Evolutionary conservation across 2,888 invertebrate species (phyloP).

Genomic region (Xanthorhoe designata): DNA sequence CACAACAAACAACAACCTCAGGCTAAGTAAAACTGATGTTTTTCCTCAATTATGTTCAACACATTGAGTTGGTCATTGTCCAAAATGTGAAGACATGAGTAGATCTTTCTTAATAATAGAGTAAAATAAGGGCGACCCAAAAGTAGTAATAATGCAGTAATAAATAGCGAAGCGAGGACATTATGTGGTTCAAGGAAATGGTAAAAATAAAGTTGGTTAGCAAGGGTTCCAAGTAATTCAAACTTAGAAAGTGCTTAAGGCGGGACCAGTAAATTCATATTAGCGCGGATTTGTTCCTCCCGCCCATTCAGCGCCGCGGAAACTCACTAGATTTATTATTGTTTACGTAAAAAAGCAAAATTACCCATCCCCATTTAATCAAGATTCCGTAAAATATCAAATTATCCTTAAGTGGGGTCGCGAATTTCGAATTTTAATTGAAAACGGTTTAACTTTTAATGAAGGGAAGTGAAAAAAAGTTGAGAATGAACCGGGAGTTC

Average conservation of each 20-base stretch:
- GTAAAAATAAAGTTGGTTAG: constrained; percentile 14
- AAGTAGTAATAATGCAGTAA: neutral
- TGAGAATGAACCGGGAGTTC: constrained; percentile 49
- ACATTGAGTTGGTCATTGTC: no score
- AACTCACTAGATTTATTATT: constrained; percentile 20
- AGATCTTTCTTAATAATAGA: neutral
- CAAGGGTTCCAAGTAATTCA: constrained; percentile 20
- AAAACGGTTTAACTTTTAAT: constrained; percentile 71
- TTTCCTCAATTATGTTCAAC: no score
- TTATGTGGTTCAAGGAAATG: neutral
- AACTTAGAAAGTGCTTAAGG: constrained; percentile 20
- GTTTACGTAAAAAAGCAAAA: constrained; percentile 30
- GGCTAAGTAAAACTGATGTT: no score
- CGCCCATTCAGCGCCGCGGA: constrained; percentile 2
- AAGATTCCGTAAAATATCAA: constrained; percentile 43
- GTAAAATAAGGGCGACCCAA: neutral
- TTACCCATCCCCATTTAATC: constrained; percentile 39
- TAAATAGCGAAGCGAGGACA: neutral
- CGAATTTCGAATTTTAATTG: constrained; percentile 65
- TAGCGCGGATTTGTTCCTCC: constrained; percentile 21
- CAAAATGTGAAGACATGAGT: neutral
- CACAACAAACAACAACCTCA: no score
- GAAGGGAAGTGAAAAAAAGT: constrained; percentile 63
- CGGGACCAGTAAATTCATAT: constrained; percentile 23
- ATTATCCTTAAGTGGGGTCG: constrained; percentile 44